phyloP scores from a whole-genome alignment of 2,113 vertebrate genomes.

The Laticauda laticaudata region DNA sequence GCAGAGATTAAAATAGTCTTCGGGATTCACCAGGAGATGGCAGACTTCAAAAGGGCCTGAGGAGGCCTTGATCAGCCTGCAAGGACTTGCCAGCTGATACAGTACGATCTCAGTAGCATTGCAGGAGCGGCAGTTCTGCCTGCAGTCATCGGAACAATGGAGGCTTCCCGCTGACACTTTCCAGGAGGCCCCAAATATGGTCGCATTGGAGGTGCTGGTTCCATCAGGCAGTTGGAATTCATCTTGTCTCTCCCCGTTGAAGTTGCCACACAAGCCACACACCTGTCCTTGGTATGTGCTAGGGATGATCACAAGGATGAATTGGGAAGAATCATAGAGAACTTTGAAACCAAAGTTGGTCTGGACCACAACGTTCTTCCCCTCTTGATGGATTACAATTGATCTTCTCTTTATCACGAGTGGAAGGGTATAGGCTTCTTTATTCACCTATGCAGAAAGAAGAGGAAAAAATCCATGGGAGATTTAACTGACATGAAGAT shows the following conservation, averaged over 20 bases:
- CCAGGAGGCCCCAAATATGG: slow-evolving; percentile 66
- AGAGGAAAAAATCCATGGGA: background rate
- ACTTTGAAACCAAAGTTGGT: slow-evolving; percentile 68
- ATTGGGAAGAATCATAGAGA: slow-evolving; percentile 61
- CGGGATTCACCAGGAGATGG: slow-evolving; percentile 56
- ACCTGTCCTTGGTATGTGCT: slow-evolving; percentile 59
- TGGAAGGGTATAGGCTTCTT: slow-evolving; percentile 64
- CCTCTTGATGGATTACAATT: slow-evolving; percentile 63
- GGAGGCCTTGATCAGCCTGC: slow-evolving; percentile 62
- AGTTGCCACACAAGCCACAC: slow-evolving; percentile 73
- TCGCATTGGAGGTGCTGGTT: background rate
- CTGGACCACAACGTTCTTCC: slow-evolving; percentile 57
- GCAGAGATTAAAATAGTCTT: slow-evolving; percentile 60
- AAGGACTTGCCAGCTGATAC: slow-evolving; percentile 29
- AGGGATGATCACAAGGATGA: slow-evolving; percentile 64
- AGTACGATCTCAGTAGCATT: background rate
- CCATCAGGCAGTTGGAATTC: slow-evolving; percentile 64
- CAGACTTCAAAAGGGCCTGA: slow-evolving; percentile 69
- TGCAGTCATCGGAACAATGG: slow-evolving; percentile 48
- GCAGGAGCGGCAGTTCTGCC: slow-evolving; percentile 48
- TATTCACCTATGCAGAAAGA: slow-evolving; percentile 42
- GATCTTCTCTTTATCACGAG: slow-evolving; percentile 45
- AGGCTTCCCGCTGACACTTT: slow-evolving; percentile 44
- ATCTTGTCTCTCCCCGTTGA: slow-evolving; percentile 55
- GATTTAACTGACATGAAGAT: background rate